A percentile compares a stretch with the other conserved stretches of the same genome.
Conservation (phyloP, 2,888 invertebrate genomes). For the Baccha elongata region DNA sequence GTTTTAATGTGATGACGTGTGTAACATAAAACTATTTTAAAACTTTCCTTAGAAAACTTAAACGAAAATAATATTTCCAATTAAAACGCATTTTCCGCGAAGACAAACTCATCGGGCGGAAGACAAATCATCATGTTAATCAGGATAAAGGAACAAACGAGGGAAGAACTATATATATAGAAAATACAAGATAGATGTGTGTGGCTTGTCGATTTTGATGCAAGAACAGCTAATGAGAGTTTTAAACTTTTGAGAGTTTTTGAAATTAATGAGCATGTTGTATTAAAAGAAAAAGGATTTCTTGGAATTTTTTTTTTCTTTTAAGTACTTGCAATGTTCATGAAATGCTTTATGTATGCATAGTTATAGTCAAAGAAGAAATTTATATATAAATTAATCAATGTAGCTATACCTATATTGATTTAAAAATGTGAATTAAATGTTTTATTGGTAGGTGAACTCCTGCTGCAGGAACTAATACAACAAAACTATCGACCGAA, state of each 20-base stretch:
- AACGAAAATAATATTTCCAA: not conserved
- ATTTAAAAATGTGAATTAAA: too few relatives aligned
- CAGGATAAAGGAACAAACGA: not conserved
- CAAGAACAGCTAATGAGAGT: conserved; percentile 8
- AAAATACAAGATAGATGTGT: not conserved
- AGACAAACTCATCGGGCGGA: not conserved
- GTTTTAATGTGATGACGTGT: too few relatives aligned
- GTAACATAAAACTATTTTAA: not conserved
- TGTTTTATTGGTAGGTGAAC: too few relatives aligned
- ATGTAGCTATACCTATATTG: too few relatives aligned
- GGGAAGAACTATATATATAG: too few relatives aligned
- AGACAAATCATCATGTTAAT: conserved; percentile 1
- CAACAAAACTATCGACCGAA: too few relatives aligned
- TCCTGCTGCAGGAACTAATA: too few relatives aligned
- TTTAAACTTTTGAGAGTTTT: not conserved
- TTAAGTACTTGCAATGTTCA: too few relatives aligned
- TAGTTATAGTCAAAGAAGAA: too few relatives aligned
- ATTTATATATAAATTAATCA: too few relatives aligned
- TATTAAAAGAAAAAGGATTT: not conserved
- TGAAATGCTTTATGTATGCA: too few relatives aligned
- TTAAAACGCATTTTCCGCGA: conserved; percentile 1
- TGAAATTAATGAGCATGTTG: conserved; percentile 7
- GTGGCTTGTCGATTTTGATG: not conserved
- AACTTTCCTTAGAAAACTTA: not conserved
- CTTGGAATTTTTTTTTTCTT: not conserved